Evolutionary conservation across 2,113 vertebrate species (phyloP), one percentile per base, ranked within the genome.

Genomic region (Lipophrys pholis): DNA sequence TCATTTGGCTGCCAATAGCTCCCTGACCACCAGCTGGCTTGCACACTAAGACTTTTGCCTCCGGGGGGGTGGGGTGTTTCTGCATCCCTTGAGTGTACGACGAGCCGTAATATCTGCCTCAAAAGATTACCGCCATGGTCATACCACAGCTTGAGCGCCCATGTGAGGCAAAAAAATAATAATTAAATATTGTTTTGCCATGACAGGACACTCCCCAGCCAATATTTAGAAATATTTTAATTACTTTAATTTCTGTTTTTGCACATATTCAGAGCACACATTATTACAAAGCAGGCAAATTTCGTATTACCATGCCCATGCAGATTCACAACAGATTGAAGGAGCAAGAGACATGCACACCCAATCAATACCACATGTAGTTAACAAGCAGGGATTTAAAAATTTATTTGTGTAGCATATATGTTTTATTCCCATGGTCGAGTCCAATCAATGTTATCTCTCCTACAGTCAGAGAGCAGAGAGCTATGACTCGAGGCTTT

Each of bases 1-100:
- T 90, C 80, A 89, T 86, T 89, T 73, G 57, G 71, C 70, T 89
- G 86, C 83, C 83, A 86, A 86, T 87, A 89, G 62, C 72, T 64
- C 66, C 50, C 56, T 69, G 80, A 79, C 85, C 72, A 78, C 78
- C 86, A 81, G 69, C 86, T 89, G 85, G 83, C 82, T 76, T 17
- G 11, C 72, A 76, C 83, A 80, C 83, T 76, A 54, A 85, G 72
- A 67, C 51, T 69, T 65, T 56, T 78, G 78, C 76, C 75, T 84
- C 74, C 15, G 9, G 73, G 67, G 21, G 35, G 50, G 14, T 2
- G 46, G 17, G n/a, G 38, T 61, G 65, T 2, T 6, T 73, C 3
- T 56, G 54, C 56, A 65, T 89, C 81, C 73, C 68, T 17, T 36
- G 63, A 69, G 70, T 69, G 42, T 46, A 41, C 21, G 53, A 68